Base-by-base conservation (phyloP, 92 coral and sea anemone genomes). In the Palythoa heliodiscus region DNA sequence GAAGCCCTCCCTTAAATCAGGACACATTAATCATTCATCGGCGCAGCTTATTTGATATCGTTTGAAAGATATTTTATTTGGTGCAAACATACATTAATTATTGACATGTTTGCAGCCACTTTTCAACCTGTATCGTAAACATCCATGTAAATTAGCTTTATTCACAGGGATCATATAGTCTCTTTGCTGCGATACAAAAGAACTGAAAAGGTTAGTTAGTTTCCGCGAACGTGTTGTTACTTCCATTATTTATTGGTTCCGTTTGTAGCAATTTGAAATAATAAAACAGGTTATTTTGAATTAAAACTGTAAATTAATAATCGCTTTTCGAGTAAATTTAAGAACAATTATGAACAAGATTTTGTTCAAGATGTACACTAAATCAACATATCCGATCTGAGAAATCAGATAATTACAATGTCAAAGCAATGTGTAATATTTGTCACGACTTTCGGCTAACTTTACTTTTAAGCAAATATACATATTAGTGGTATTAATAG, bases 1-100 rank as follows among this genome's bases (percentile, higher is more conserved):
- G 47, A 55, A 64, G 13, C 84, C 84, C 84, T 80, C 84, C 84
- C 84, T 80, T 80, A 80, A 80, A 80, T 80, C 73, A 64, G 73
- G 63, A 29, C 73, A 14, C 73, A 80, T 80, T 80, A 80, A 80
- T 80, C 63, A 80, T 80, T 80, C 40, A 80, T 80, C 54, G 43
- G 63, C 84, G 73, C 84, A 64, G 84, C 84, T 80, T 80, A 80
- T 80, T 80, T 80, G 84, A 80, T 80, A 80, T 80, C 84, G 84
- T 80, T 80, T 80, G 84, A 80, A 80, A 80, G 75, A 80, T 80
- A 80, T 80, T 80, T 80, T 80, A 80, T 80, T 80, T 80, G 39
- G 84, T 24, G 84, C 53, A 80, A 80, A 80, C 73, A 80, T 47
- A 23, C 82, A 80, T 80, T 80, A 80, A 80, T 80, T 80, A 80